These are phyloP conservation scores for Orientallactaga sibirica DNA, from an alignment of 2,797 vertebrate genomes.

Conservation along the genomic window DNA sequence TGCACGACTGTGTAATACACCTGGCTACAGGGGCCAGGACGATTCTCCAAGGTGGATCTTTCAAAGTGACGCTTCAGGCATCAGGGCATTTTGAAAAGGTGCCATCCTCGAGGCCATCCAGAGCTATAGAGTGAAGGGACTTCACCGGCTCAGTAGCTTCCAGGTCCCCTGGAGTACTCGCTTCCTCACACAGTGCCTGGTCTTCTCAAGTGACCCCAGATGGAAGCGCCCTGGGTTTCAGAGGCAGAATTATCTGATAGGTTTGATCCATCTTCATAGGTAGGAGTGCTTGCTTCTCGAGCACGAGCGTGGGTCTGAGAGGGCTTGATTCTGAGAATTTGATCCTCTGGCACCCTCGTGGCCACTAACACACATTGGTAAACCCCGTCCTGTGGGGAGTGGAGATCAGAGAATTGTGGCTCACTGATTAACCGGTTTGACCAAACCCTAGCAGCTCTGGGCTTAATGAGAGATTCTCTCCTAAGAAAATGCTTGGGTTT, in stretches of 20 bases:
- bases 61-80: background rate
- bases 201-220: background rate
- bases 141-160: rapidly evolving
- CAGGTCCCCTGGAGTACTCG: background rate
- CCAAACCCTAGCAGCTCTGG: too few relatives aligned
- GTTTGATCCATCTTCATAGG: background rate
- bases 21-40: background rate
- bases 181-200: rapidly evolving
- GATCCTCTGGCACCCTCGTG: too few relatives aligned
- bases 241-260: background rate
- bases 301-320: too few relatives aligned
- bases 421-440: too few relatives aligned
- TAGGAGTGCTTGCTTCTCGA: too few relatives aligned
- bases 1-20: background rate
- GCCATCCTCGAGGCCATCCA: rapidly evolving
- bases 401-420: too few relatives aligned
- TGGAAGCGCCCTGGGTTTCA: background rate
- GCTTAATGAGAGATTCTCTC: too few relatives aligned
- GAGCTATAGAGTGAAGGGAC: too few relatives aligned
- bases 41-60: background rate
- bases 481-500: too few relatives aligned
- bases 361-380: too few relatives aligned
- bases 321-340: too few relatives aligned
- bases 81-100: background rate
- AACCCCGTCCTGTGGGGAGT: too few relatives aligned